Percentiles rank a stretch among this genome's conserved stretches.
Evolutionary conservation across 2,113 vertebrate genomes (phyloP).

Genomic region (Strix uralensis): DNA sequence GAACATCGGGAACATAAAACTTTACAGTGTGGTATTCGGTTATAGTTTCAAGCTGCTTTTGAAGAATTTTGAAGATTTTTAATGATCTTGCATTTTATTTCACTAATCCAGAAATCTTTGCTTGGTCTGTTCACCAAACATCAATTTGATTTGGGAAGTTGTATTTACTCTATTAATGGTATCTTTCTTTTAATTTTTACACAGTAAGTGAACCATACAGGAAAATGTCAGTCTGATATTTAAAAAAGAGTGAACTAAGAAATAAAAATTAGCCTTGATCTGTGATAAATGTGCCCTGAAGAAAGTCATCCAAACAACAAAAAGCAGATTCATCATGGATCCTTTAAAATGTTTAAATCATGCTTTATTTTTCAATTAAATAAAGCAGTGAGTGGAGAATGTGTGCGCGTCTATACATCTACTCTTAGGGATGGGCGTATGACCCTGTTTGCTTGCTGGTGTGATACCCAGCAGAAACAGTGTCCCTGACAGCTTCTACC

Average conservation of each 20-base stretch:
- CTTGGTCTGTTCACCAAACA: not conserved
- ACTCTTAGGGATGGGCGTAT: accelerated
- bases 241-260: not conserved
- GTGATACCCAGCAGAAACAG: not conserved
- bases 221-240: not conserved
- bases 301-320: not conserved
- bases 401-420: not conserved
- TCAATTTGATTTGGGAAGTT: not conserved
- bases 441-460: not conserved
- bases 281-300: not conserved
- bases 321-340: not conserved
- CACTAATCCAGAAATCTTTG: not conserved
- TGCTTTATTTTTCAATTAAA: not conserved
- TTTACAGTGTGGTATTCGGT: not conserved
- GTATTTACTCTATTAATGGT: not conserved
- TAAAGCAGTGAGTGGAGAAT: not conserved
- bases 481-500: not conserved
- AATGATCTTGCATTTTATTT: not conserved
- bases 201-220: not conserved
- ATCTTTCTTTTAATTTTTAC: not conserved
- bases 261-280: not conserved
- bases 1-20: not conserved
- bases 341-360: not conserved
- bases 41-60: not conserved
- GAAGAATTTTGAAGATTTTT: not conserved